Base-by-base conservation (phyloP, 2,113 vertebrate genomes). In the Tapirus terrestris region DNA sequence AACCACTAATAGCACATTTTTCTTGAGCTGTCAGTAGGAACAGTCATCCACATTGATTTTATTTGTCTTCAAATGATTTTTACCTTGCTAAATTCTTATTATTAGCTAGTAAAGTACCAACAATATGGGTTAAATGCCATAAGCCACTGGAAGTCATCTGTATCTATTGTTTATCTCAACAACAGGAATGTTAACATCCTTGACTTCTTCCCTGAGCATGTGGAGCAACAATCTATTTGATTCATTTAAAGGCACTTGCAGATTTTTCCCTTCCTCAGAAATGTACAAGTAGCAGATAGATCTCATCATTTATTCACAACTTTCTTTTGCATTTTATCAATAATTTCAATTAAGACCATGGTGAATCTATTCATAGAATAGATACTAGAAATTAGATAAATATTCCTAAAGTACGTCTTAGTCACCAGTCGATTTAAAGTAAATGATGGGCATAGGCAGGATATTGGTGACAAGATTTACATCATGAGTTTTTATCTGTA, bases 11-110 rank as follows among this genome's bases (percentile, higher is more conserved):
- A 63, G 56, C 9, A 86, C 7, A 81, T 58, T 96, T 97, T 89
- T 79, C 72, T 95, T 95, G 83, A 76, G n/a, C 8, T 91, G 14
- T 82, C 25, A 20, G n/a, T 93, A 88, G 82, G 36, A 95, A 61
- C 4, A 68, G 77, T 86, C 53, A 60, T 90, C 14, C 82, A 27
- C 77, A 91, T 75, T 92, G 58, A 96, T 91, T 97, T 96, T 92
- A 51, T 94, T 96, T 92, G 93, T 91, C 92, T 97, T 95, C 53
- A 86, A 75, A 85, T 91, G 60, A 79, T 76, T 96, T 95, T 21
- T 81, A 77, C 3, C 17, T 95, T 76, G 56, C 60, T 70, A 67
- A 87, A 91, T 91, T 93, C 14, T 76, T 92, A 63, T 86, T 93
- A 92, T 86, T 91, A 96, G 70, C 18, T 72, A 51, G 39, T n/a